Base-by-base conservation (phyloP, 1,140 invertebrate species). In the Drosophila paulistorum region DNA sequence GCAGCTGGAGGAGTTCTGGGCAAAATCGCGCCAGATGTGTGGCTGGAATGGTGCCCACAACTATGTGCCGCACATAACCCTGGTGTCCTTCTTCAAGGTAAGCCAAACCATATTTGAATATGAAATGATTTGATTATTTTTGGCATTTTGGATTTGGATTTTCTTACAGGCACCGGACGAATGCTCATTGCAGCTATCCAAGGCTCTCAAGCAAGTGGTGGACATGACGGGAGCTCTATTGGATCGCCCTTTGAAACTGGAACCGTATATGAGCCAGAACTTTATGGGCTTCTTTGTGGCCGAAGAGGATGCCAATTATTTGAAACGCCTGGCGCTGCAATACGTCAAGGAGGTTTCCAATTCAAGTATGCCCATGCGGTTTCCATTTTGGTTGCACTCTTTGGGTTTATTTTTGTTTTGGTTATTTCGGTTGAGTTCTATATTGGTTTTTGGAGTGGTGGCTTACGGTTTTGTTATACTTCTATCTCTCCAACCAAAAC, bases 21-120 rank as follows among this genome's bases (percentile, higher is more conserved):
- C 95, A 1, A 96, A 96, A 79, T 96, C 96, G n/a, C 94, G 95
- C 77, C 92, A 93, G 62, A 92, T 95, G 4, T 95, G 95, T 91
- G 96, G 95, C 35, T 97, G 97, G 96, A 98, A 98, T 93, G 96
- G 96, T 23, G 96, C 96, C 7, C 97, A 97, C 83, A 96, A 97
- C 91, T 97, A 95, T 91, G 95, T 96, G 42, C 97, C 97, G 2
- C 97, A 98, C 90, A 96, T 98, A 74, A 98, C 97, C 10, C 93
- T 98, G 39, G 96, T 97, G 45, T 96, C 97, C 9, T 97, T 97
- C 92, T 98, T 98, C 87, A 96, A 97, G 93, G 97, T 97, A 93
- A 78, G 74, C 60, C 4, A 13, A 23, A 7, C 2, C 10, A 5
- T 1, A 20, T 11, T 35, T 1, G 63, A 5, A 4, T 0, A 7